Base-by-base conservation (phyloP, 2,113 vertebrate species). In the Chaetops frenatus region DNA sequence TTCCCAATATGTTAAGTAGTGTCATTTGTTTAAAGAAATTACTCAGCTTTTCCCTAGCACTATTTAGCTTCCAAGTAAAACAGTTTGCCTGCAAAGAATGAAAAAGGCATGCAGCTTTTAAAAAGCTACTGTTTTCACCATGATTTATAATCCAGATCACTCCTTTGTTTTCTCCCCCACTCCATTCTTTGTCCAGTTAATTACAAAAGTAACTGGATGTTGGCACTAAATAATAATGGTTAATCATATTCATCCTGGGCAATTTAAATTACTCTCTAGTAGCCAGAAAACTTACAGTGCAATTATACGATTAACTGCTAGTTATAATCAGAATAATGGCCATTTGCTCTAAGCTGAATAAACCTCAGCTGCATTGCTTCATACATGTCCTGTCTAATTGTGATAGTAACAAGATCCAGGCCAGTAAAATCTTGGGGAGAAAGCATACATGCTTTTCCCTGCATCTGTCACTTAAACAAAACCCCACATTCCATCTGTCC, bases 301-400 rank as follows among this genome's bases (percentile, higher is more conserved):
- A 97, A 97, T 98, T 97, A 97, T 62, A 96, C 22, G 83, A 98
- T 98, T 97, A 98, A 97, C 92, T 97, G 76, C 95, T 96, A 94
- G 86, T 96, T 97, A 95, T 91, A 91, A 91, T 91, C 67, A 74
- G 94, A 97, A 96, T 95, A 97, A 95, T 96, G 96, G 92, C 92
- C 95, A 96, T 95, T 97, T 95, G 96, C 96, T 96, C 88, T 85
- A 88, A 96, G 92, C 94, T 80, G 96, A 96, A 97, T 93, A 97
- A 96, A 97, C 93, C 94, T 91, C 96, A 93, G 89, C 83, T 71
- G 60, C 74, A 83, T 58, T 97, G 94, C 92, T 92, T 96, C 96
- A 95, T 70, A 62, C 22, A 88, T 89, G 76, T 95, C 94, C 96
- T 82, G 70, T 83, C 86, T 94, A 92, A 95, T 3, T 96, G 92